Base-by-base conservation (phyloP, 2,113 vertebrate species). In the Leptobrachium leishanense region DNA sequence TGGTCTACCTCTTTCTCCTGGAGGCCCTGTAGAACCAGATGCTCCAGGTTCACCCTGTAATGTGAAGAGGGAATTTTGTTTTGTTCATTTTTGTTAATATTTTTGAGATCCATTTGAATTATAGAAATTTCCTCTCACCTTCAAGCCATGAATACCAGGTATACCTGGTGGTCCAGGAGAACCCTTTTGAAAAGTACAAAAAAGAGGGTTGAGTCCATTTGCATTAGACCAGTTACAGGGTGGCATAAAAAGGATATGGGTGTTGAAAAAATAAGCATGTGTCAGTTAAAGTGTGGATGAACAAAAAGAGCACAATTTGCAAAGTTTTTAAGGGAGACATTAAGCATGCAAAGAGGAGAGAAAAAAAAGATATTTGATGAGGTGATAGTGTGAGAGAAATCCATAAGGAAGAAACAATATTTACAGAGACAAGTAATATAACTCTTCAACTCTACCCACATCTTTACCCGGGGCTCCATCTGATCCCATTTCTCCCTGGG, bases 401-500 rank as follows among this genome's bases (percentile, higher is more conserved):
- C 3, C 55, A 59, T 4, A 59, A 59, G 55, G 55, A 12, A 11
- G 55, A 59, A 2, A 13, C 3, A 4, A 15, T 59, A 5, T 11
- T 53, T 11, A 53, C 6, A 53, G 11, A 54, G 50, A 54, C 50
- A 31, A 31, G 20, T 31, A 59, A 13, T 59, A 59, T 10, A 15
- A 15, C 55, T 59, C 9, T 59, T 12, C 11, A 59, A 12, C 11
- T 10, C 13, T 59, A 59, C 55, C 55, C 55, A 97, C 96, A 89
- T 97, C 96, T 93, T 97, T 97, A 71, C 95, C 96, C 2, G 85
- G 39, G 2, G 84, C 43, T 39, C 96, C 96, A 9, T 97, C 96
- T 0, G n/a, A 77, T 13, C 96, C 96, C 15, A 92, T 93, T 81
- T 99, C 96, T 2, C 97, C 97, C 97, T 99, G 69, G 0, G n/a